Conservation (phyloP, 1,140 invertebrate species). For the Drosophila santomea region DNA sequence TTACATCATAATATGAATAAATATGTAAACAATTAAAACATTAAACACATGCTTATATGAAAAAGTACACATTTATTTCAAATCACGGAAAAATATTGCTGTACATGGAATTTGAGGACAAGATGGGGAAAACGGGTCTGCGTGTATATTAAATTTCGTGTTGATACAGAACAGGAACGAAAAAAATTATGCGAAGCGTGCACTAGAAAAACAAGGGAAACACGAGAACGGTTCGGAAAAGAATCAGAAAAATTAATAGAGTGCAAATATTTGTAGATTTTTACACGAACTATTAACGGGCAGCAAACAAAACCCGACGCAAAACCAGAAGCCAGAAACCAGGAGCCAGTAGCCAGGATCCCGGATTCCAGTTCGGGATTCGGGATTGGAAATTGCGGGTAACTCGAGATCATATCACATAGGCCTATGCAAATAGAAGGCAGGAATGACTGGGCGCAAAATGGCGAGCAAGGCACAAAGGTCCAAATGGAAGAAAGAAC, state of each 20-base stretch:
- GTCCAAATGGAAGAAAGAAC: neutral
- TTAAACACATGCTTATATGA: constrained; percentile 16
- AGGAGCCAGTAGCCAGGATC: constrained; percentile 26
- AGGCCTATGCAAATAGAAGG: constrained; percentile 64
- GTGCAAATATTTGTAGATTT: constrained; percentile 84
- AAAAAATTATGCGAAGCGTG: constrained; percentile 70
- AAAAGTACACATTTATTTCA: constrained; percentile 63
- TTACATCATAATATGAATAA: no score
- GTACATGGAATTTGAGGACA: constrained; percentile 12
- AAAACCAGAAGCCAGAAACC: constrained; percentile 6
- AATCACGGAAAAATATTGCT: constrained; percentile 45
- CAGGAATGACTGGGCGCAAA: constrained; percentile 40
- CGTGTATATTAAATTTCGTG: constrained; percentile 76
- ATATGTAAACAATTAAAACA: neutral
- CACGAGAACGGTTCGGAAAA: constrained; percentile 41
- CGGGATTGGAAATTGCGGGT: constrained; percentile 21
- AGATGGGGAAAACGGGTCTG: constrained; percentile 3
- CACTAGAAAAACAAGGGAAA: constrained; percentile 70
- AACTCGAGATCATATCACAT: constrained; percentile 62
- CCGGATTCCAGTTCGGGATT: constrained; percentile 25
- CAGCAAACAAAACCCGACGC: constrained; percentile 41
- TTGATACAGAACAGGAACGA: constrained; percentile 48
- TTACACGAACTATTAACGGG: constrained; percentile 84
- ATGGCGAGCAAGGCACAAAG: constrained; percentile 5
- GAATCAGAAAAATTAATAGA: constrained; percentile 80